Percentiles rank a stretch among this genome's conserved stretches.
Evolutionary conservation across 2,797 vertebrate species (phyloP).

Genomic region (Ataeniobius toweri): DNA sequence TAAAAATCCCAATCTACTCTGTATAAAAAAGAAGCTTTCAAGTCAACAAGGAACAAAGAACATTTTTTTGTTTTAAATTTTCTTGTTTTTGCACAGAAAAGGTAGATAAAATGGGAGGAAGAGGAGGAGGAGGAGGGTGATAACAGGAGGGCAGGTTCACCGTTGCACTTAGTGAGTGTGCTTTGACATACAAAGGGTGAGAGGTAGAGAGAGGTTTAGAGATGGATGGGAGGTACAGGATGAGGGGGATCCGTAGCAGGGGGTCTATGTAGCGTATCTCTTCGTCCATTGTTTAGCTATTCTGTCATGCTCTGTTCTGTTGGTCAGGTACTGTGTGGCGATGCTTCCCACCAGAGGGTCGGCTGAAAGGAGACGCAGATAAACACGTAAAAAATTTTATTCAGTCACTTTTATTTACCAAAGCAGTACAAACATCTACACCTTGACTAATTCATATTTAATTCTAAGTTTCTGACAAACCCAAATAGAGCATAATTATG

Average conservation of each 20-base stretch:
- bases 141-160: slow-evolving; percentile 61
- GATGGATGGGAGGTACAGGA: slow-evolving; percentile 43
- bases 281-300: slow-evolving; percentile 99
- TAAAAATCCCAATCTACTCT: slow-evolving; percentile 89
- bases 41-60: slow-evolving; percentile 90
- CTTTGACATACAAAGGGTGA: slow-evolving; percentile 88
- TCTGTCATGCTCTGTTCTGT: slow-evolving; percentile 98
- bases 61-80: slow-evolving; percentile 56
- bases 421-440: background rate
- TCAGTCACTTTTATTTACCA: background rate
- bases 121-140: slow-evolving; percentile 62
- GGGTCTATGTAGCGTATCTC: slow-evolving; percentile 94
- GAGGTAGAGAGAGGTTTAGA: slow-evolving; percentile 80
- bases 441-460: background rate
- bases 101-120: slow-evolving; percentile 82
- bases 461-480: background rate
- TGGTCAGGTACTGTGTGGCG: slow-evolving; percentile 98
- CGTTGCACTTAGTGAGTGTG: slow-evolving; percentile 98
- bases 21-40: slow-evolving; percentile 92
- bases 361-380: slow-evolving; percentile 77
- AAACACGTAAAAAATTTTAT: background rate
- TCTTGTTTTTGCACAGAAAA: slow-evolving; percentile 86
- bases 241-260: slow-evolving; percentile 4
- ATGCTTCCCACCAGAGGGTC: slow-evolving; percentile 97
- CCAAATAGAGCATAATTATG: background rate